Evolutionary conservation across 2,888 invertebrate species (phyloP).

Genomic region (Anthophora plumipes): DNA sequence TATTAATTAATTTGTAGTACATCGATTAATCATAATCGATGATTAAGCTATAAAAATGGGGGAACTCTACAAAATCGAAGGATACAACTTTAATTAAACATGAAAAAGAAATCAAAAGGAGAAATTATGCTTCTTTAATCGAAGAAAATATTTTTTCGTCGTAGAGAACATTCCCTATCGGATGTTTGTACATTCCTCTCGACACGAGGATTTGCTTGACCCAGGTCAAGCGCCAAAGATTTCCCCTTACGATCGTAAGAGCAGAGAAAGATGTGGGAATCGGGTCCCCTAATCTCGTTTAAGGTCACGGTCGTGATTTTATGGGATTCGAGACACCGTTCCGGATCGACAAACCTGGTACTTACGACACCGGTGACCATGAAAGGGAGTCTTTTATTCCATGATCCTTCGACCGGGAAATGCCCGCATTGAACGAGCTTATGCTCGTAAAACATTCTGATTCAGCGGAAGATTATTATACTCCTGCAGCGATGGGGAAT

Average conservation of each 20-base stretch:
- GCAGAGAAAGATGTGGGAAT: conserved; percentile 41
- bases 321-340: conserved; percentile 48
- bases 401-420: conserved; percentile 40
- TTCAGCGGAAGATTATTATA: conserved; percentile 12
- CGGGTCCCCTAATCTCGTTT: conserved; percentile 62
- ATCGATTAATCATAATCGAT: conserved; percentile 47
- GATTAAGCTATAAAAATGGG: too few species aligned
- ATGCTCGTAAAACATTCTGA: conserved; percentile 32
- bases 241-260: conserved; percentile 16
- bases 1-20: too few species aligned
- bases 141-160: background rate
- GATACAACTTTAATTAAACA: too few species aligned
- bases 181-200: background rate
- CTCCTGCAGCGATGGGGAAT: background rate
- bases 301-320: conserved; percentile 68
- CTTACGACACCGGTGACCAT: conserved; percentile 54
- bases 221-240: conserved; percentile 55
- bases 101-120: too few species aligned
- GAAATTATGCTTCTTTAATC: too few species aligned
- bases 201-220: conserved; percentile 44
- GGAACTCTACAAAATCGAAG: conserved; percentile 13
- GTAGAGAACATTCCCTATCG: background rate
- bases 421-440: conserved; percentile 30
- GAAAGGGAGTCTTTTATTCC: conserved; percentile 44
- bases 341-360: conserved; percentile 51